Evolutionary conservation across 2,888 invertebrate species (phyloP), one percentile per base, ranked within the genome.

Genomic region (Agrotis exclamationis): DNA sequence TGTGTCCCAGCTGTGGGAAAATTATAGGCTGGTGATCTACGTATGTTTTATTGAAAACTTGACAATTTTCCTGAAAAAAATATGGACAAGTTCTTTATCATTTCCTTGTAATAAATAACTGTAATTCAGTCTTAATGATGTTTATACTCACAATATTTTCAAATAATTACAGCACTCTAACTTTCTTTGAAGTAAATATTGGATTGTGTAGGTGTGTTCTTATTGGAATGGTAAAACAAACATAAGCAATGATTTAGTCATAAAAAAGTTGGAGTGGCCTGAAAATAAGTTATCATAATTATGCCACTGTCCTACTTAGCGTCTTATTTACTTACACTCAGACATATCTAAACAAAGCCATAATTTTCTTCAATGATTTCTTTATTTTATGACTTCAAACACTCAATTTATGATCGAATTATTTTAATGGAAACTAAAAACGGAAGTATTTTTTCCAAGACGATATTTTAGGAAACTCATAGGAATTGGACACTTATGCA

Each of bases 401-500:
- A 63, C 74, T 83, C 63, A 63, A 86, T 86, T 82, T 67, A 39
- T 70, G 54, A 51, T 72, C 48, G 50, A 57, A 63, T 63, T 62
- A 0, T 64, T 65, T 20, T 77, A 70, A 67, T 76, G 53, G 50
- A 66, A 68, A 70, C 67, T 47, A 28, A 56, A 76, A 82, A 84
- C 65, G n/a, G 2, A 5, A 24, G 13, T 50, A 13, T 51, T 24
- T 51, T n/a, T 64, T 22, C 48, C 18, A 63, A 66, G 62, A 64
- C 76, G 63, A 51, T 83, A 80, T 85, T 85, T 82, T 72, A 85
- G 82, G 72, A 87, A 79, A 67, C 76, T 86, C 83, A 90, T 79
- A 87, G 84, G 79, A 85, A 85, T 88, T 78, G 83, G 85, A 90
- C 91, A 93, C 92, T 94, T 94, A 94, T 93, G 93, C 92, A 94